Evolutionary conservation across 2,888 invertebrate genomes (phyloP), one percentile per base, ranked within the genome.

Genomic region (Trichopoda pennipes): DNA sequence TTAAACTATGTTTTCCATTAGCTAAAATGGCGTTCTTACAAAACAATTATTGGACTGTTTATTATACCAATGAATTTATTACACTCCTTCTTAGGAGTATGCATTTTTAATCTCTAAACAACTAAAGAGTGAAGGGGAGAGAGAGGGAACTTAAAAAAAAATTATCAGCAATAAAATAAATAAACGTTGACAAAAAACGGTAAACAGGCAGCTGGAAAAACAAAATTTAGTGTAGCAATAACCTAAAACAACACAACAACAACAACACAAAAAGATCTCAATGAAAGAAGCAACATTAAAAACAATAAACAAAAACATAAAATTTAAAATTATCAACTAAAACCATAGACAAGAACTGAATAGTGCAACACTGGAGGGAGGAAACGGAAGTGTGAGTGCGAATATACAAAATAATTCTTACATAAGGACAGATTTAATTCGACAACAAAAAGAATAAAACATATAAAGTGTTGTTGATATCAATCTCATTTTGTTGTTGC

Each of bases 371-470:
- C 53, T 74, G 73, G 56, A 78, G 81, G 78, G 78, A 82, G 81
- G 78, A 82, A 82, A 75, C 81, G 81, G 81, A 82, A 78, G 78
- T 82, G 69, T 74, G 73, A 80, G 68, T 73, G 73, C 61, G 49
- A 61, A 80, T 61, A 35, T 19, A 72, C 12, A 14, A 9, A 49
- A 44, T 32, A 21, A 35, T 42, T 44, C 23, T 32, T 35, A 51
- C 44, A 60, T 19, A 51, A 14, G 51, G 56, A 60, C 51, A 68
- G n/a, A 68, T 74, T 80, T 80, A 80, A 80, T 80, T 74, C 61
- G 66, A 47, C 44, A 35, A 64, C 47, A 55, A 79, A 68, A 61
- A 19, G 17, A 8, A 63, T 35, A 38, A n/a, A 68, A 60, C 60
- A 47, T 56, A 63, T 77, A 63, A 63, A 80, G 73, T 74, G 79